Conservation (phyloP, 2,113 vertebrate species). For the Cryptotis parvus region DNA sequence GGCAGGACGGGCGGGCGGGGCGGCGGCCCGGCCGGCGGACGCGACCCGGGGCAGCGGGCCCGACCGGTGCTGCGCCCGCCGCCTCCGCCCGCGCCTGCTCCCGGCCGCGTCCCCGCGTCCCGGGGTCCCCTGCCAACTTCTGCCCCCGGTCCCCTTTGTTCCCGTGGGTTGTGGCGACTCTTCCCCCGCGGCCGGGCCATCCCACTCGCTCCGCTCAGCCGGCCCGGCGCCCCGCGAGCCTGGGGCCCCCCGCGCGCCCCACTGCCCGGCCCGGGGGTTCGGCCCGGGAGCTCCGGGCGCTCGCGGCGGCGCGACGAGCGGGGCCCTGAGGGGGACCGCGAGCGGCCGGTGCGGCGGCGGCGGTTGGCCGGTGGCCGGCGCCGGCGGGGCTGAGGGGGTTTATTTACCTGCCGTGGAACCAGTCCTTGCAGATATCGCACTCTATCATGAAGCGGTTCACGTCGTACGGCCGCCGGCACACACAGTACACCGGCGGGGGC, state of each 20-base stretch:
- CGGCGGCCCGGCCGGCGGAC: slow-evolving; percentile 13
- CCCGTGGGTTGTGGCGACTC: slow-evolving; percentile 78
- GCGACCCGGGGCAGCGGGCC: neutral
- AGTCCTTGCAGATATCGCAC: slow-evolving; percentile 98
- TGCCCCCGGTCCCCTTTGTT: slow-evolving; percentile 78
- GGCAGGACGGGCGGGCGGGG: neutral
- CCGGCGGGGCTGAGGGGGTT: slow-evolving; percentile 43
- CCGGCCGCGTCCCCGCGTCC: slow-evolving; percentile 49
- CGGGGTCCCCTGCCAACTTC: slow-evolving; percentile 72
- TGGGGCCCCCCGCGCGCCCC: neutral
- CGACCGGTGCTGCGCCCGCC: slow-evolving; percentile 37
- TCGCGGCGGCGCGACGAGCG: neutral
- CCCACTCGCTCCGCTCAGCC: slow-evolving; percentile 45
- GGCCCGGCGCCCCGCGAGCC: slow-evolving; percentile 26
- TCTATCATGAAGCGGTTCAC: slow-evolving; percentile 99
- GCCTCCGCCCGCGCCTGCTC: no score
- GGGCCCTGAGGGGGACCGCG: neutral
- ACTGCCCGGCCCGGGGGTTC: neutral
- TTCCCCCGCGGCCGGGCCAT: slow-evolving; percentile 67
- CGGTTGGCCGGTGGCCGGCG: neutral
- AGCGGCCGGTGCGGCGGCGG: neutral
- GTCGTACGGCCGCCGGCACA: slow-evolving; percentile 98
- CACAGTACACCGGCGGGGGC: slow-evolving; percentile 94
- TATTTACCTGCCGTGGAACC: slow-evolving; percentile 97
- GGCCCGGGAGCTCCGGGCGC: neutral